A percentile compares a stretch with the other conserved stretches of the same genome.
phyloP scores from a whole-genome alignment of 2,113 vertebrate species.

The Pseudois nayaur region DNA sequence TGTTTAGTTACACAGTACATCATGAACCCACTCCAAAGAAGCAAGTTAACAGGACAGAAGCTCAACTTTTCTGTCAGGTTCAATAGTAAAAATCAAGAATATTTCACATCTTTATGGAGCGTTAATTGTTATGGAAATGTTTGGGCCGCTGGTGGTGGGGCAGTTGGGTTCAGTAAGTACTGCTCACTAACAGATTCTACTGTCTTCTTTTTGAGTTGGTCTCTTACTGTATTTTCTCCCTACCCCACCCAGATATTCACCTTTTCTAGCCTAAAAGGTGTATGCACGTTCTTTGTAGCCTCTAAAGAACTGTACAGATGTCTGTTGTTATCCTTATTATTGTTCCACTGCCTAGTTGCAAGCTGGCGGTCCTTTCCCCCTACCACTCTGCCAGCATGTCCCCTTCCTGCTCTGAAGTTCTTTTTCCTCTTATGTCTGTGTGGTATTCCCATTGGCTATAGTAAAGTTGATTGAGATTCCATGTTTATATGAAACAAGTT shows the following conservation, averaged over 20 bases:
- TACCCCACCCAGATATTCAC: neutral
- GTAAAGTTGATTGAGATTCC: neutral
- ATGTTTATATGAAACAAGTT: constrained; percentile 23
- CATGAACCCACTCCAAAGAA: neutral
- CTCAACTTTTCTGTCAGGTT: constrained; percentile 12
- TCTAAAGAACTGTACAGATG: neutral
- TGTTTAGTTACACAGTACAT: neutral
- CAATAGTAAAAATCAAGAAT: neutral
- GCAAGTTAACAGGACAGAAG: neutral
- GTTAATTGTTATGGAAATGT: neutral
- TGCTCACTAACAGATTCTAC: neutral
- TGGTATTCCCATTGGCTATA: neutral
- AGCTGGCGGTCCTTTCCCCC: neutral
- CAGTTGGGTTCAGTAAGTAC: neutral
- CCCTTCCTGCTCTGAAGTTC: constrained; percentile 1
- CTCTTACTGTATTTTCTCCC: constrained; percentile 20
- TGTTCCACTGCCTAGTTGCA: neutral
- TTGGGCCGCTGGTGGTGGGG: neutral
- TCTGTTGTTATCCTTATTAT: neutral
- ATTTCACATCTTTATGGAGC: neutral
- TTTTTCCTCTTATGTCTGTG: neutral
- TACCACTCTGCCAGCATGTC: neutral
- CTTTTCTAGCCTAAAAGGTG: neutral
- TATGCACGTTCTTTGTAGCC: neutral
- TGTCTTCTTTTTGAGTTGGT: neutral